These are phyloP conservation scores for Callimorpha dominula DNA, from an alignment of 2,888 invertebrate species.

Conservation along the genomic window DNA sequence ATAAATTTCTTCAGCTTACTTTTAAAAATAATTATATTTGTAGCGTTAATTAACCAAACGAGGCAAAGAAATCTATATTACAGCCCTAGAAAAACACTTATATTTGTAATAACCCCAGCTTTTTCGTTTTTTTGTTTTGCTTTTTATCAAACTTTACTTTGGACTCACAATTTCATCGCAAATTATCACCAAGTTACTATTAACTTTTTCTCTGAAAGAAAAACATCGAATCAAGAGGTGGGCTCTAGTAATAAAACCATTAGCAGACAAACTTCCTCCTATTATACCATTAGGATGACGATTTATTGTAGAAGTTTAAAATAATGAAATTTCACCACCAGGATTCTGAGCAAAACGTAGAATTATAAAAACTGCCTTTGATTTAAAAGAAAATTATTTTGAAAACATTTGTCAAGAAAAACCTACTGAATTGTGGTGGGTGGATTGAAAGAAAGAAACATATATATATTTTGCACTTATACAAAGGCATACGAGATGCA, in stretches of 20 bases:
- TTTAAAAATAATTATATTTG: no score
- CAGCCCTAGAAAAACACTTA: background rate
- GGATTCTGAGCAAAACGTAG: background rate
- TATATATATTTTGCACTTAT: no score
- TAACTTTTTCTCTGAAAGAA: background rate
- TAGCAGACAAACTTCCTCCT: constrained; percentile 5
- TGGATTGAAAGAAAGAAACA: no score
- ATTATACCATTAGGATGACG: background rate
- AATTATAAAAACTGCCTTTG: background rate
- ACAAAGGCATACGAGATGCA: no score
- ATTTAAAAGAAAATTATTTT: background rate
- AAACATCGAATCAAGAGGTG: background rate
- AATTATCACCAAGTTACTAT: background rate
- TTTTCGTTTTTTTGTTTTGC: background rate
- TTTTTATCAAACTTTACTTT: background rate
- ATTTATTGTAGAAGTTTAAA: constrained; percentile 1
- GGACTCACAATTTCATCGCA: background rate
- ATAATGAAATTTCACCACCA: background rate
- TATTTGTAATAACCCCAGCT: background rate
- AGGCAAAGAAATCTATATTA: background rate
- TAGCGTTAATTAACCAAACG: no score
- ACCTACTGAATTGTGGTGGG: no score
- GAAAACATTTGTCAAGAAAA: no score
- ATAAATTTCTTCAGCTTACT: no score
- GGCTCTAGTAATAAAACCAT: constrained; percentile 9